Evolutionary conservation across 2,113 vertebrate species (phyloP).

Genomic region (Oreotrochilus melanogaster): DNA sequence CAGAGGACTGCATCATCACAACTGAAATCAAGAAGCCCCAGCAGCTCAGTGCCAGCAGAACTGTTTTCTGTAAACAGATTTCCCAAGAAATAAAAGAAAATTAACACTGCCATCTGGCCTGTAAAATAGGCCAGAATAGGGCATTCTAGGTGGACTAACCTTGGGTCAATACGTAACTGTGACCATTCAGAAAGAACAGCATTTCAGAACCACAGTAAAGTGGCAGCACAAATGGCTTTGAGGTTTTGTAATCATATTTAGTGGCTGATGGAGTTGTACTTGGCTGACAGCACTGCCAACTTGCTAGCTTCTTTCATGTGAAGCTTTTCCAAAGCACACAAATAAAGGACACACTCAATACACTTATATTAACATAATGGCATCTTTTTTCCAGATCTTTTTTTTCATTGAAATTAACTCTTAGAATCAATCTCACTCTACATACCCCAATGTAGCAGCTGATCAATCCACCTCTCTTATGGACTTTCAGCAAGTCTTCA

Average conservation of each 20-base stretch:
- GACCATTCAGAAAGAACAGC: neutral
- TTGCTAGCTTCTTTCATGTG: neutral
- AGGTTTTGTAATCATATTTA: neutral
- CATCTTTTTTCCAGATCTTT: neutral
- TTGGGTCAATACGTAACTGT: neutral
- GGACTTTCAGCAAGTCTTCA: slow-evolving; percentile 86
- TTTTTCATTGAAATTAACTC: neutral
- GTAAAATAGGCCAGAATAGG: neutral
- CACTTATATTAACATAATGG: neutral
- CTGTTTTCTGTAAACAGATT: neutral
- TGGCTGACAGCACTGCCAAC: neutral
- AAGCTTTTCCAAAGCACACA: neutral
- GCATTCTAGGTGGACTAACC: neutral
- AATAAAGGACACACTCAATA: neutral
- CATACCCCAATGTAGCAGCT: slow-evolving; percentile 89
- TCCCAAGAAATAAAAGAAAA: neutral
- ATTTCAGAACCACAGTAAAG: neutral
- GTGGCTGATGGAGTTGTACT: neutral
- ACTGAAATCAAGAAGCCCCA: neutral
- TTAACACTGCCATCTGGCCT: neutral
- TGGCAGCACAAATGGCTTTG: neutral
- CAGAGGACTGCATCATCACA: neutral
- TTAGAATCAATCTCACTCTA: neutral
- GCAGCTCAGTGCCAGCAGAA: neutral
- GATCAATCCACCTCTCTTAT: slow-evolving; percentile 87